These are phyloP conservation scores for Cordilura impudica DNA, from an alignment of 2,888 invertebrate genomes.

Conservation along the genomic window DNA sequence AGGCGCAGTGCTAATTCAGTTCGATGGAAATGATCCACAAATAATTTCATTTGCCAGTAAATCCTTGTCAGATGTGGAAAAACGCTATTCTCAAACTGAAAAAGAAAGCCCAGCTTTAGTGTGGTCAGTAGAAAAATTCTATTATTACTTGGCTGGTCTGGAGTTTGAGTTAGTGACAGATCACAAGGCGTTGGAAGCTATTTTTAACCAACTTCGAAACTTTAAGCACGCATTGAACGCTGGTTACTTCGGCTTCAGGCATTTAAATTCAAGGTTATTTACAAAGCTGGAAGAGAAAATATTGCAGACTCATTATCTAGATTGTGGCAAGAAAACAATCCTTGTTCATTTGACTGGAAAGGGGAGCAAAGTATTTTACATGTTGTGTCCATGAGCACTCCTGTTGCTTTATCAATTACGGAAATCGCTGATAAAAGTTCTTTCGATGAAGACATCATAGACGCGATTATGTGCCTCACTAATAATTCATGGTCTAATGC, in stretches of 20 bases:
- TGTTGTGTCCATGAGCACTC: constrained; percentile 32
- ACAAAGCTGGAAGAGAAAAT: no score
- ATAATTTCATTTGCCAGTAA: constrained; percentile 48
- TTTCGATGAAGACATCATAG: constrained; percentile 44
- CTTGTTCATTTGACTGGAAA: constrained; percentile 48
- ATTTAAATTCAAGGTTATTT: no score
- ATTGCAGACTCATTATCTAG: no score
- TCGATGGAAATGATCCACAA: no score
- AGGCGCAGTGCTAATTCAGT: no score
- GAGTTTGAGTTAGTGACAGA: no score
- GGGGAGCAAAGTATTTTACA: constrained; percentile 48
- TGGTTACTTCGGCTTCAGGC: constrained; percentile 57
- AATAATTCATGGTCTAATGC: constrained; percentile 42
- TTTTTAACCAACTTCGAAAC: no score
- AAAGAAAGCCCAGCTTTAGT: no score
- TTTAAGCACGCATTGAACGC: no score
- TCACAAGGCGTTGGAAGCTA: no score
- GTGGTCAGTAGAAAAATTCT: constrained; percentile 29
- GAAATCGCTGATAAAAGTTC: constrained; percentile 45
- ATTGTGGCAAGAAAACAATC: constrained; percentile 31
- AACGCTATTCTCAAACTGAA: constrained; percentile 57
- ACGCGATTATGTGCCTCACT: constrained; percentile 35
- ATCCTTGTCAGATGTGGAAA: constrained; percentile 51
- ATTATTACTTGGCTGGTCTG: no score
- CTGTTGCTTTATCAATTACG: constrained; percentile 43